These are phyloP conservation scores for Theristicus caerulescens DNA, from an alignment of 2,113 vertebrate species.

Conservation along the genomic window DNA sequence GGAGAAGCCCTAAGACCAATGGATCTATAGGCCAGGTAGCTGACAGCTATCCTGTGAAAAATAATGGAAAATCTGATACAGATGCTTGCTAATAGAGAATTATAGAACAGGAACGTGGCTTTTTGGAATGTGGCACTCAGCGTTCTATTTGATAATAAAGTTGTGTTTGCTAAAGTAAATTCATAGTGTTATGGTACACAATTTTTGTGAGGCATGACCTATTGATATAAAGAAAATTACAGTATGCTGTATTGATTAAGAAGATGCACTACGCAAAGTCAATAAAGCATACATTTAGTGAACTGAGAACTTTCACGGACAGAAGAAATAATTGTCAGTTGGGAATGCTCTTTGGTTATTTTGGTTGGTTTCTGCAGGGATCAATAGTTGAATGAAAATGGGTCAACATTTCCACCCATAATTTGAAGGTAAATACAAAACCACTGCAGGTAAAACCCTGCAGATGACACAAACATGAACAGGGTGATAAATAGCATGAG, in stretches of 20 bases:
- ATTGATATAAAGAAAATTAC: neutral
- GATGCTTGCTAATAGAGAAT: neutral
- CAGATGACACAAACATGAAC: neutral
- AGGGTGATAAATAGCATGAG: neutral
- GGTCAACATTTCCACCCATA: neutral
- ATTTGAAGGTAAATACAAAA: neutral
- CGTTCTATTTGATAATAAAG: neutral
- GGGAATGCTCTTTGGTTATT: neutral
- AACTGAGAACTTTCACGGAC: neutral
- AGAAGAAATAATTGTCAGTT: neutral
- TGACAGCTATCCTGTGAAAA: neutral
- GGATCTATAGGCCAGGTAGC: neutral
- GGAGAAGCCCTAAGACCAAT: neutral
- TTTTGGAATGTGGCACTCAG: neutral
- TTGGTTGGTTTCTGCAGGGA: neutral
- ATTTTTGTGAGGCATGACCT: neutral
- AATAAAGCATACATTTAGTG: neutral
- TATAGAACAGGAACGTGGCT: neutral
- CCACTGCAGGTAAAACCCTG: neutral
- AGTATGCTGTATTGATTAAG: neutral
- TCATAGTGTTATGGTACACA: rapidly evolving
- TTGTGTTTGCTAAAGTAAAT: neutral
- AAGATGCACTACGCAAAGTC: neutral
- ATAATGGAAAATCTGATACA: neutral
- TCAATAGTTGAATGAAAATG: neutral